Conservation (phyloP, 2,888 invertebrate species). For the Lasioglossum calceatum region DNA sequence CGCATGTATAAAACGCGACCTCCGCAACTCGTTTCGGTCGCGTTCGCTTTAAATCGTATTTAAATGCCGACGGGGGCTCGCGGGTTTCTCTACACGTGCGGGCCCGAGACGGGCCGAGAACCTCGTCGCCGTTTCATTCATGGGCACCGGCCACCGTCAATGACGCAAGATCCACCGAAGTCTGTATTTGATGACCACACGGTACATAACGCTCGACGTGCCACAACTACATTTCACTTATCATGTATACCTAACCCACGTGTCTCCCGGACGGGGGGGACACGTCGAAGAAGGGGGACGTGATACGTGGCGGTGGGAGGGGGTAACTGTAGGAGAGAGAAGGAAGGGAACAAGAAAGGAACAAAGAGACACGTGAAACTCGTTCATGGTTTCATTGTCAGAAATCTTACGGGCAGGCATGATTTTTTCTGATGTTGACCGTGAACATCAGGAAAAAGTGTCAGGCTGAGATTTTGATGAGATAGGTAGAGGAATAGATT, state of each 20-base stretch:
- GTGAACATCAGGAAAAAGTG: background rate
- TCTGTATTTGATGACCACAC: slow-evolving; percentile 62
- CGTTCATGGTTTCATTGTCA: slow-evolving; percentile 29
- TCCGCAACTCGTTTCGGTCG: slow-evolving; percentile 73
- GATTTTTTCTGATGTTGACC: background rate
- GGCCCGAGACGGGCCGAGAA: background rate
- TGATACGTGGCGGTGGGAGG: background rate
- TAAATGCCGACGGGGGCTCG: slow-evolving; percentile 69
- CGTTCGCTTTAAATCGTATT: slow-evolving; percentile 73
- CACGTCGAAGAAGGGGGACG: background rate
- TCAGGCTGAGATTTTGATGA: background rate
- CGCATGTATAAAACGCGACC: slow-evolving; percentile 71
- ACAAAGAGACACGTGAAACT: slow-evolving; percentile 13
- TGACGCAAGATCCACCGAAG: slow-evolving; percentile 68
- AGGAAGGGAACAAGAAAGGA: background rate
- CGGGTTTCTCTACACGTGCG: slow-evolving; percentile 6
- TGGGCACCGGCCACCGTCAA: slow-evolving; percentile 51
- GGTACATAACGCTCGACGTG: slow-evolving; percentile 43
- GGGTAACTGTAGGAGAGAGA: background rate
- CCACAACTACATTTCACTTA: slow-evolving; percentile 56
- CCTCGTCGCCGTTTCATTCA: slow-evolving; percentile 66
- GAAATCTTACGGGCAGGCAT: background rate
- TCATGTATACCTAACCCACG: slow-evolving; percentile 14
- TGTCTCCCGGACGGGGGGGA: slow-evolving; percentile 16
- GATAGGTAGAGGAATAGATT: background rate